Conservation (phyloP, 2,797 vertebrate species). For the Hydrophis major region DNA sequence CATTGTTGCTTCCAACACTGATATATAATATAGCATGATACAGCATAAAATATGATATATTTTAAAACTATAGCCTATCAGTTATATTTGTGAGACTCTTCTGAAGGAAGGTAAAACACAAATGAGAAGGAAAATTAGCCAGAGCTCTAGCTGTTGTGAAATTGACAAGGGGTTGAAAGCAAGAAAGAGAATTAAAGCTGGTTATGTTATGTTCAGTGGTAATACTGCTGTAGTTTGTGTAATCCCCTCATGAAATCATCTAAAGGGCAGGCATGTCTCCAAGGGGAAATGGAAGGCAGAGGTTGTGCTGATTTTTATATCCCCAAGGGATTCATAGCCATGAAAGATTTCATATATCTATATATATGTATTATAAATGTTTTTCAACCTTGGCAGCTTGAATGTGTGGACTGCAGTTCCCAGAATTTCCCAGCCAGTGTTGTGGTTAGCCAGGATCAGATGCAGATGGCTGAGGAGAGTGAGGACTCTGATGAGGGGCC, state of each 20-base stretch:
- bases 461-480: too few relatives aligned
- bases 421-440: neutral
- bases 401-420: neutral
- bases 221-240: neutral
- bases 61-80: neutral
- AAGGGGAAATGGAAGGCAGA: neutral
- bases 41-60: neutral
- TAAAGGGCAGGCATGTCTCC: neutral
- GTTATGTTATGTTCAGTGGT: neutral
- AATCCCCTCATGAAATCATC: neutral
- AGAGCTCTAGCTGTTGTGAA: neutral
- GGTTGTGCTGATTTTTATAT: neutral
- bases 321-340: neutral
- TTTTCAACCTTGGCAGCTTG: neutral
- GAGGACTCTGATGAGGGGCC: too few relatives aligned
- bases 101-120: neutral
- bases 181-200: neutral
- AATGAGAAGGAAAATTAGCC: neutral
- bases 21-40: too few relatives aligned
- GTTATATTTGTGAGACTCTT: neutral
- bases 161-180: neutral
- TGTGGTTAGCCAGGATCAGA: too few relatives aligned
- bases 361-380: neutral
- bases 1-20: neutral
- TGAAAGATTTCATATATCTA: neutral